Percentiles rank a stretch among this genome's conserved stretches.
phyloP scores from a whole-genome alignment of 1,140 invertebrate genomes.

The Drosophila ohnishii region DNA sequence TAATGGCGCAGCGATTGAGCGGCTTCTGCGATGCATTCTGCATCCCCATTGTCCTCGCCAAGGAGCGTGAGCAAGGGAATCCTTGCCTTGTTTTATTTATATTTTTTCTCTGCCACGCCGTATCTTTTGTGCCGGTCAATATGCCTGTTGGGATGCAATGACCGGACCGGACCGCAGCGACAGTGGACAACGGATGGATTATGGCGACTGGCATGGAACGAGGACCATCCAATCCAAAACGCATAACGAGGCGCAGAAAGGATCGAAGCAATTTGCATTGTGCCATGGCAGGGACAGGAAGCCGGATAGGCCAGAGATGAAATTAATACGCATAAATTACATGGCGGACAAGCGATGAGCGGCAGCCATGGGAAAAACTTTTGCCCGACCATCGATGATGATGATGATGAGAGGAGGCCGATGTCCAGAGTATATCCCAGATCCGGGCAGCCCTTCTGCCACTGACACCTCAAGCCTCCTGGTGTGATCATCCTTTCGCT shows the following conservation, averaged over 20 bases:
- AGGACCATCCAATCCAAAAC: constrained; percentile 23
- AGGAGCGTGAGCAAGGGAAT: constrained; percentile 20
- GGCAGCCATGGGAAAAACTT: constrained; percentile 55
- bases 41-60: constrained; percentile 58
- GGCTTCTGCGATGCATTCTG: constrained; percentile 59
- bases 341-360: constrained; percentile 44
- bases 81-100: constrained; percentile 11
- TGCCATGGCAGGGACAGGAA: constrained; percentile 58
- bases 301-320: constrained; percentile 74
- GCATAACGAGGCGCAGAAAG: constrained; percentile 47
- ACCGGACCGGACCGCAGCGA: constrained; percentile 11
- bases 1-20: constrained; percentile 54
- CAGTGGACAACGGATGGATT: constrained; percentile 11
- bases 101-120: constrained; percentile 31
- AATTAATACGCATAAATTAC: constrained; percentile 80
- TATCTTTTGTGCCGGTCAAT: constrained; percentile 67
- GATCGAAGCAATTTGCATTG: constrained; percentile 55
- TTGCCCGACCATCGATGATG: constrained; percentile 2
- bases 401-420: not conserved
- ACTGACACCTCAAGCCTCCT: constrained; percentile 20
- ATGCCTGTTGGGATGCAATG: constrained; percentile 56
- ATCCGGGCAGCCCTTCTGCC: constrained; percentile 12
- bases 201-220: constrained; percentile 34
- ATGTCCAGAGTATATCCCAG: not conserved
- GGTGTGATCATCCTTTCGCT: constrained; percentile 15